phyloP scores from a whole-genome alignment of 2,113 vertebrate genomes.

The Poicephalus gulielmi region DNA sequence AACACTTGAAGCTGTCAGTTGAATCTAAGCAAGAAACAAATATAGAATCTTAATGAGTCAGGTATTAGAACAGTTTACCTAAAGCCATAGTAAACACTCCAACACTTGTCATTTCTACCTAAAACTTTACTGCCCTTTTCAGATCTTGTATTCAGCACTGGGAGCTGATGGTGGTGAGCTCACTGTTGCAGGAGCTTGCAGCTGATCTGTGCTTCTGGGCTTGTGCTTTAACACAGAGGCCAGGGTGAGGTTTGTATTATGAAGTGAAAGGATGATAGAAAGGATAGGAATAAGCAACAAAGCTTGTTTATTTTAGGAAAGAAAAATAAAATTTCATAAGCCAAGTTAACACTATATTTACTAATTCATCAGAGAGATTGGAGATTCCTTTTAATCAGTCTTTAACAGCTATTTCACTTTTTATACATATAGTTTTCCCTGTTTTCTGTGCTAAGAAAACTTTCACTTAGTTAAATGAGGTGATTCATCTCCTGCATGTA shows the following conservation, averaged over 20 bases:
- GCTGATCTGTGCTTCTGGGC: background rate
- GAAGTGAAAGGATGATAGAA: background rate
- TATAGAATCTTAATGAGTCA: background rate
- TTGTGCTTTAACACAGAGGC: background rate
- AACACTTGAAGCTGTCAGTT: background rate
- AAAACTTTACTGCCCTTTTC: background rate
- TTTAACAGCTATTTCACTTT: background rate
- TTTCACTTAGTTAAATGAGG: background rate
- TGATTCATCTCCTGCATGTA: background rate
- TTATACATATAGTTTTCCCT: background rate
- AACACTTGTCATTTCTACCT: background rate
- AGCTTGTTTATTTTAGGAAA: background rate
- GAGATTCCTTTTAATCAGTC: background rate
- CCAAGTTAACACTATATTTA: background rate
- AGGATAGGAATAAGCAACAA: background rate
- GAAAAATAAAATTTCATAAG: background rate
- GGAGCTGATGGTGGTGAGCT: background rate
- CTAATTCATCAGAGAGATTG: background rate
- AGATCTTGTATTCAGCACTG: background rate
- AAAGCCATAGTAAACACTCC: background rate
- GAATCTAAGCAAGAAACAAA: background rate
- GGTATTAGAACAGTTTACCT: background rate
- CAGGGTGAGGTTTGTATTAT: background rate
- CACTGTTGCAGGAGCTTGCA: background rate
- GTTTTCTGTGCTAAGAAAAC: background rate